Conservation (phyloP, 2,888 invertebrate genomes). For the Dicroscelio sp. region DNA sequence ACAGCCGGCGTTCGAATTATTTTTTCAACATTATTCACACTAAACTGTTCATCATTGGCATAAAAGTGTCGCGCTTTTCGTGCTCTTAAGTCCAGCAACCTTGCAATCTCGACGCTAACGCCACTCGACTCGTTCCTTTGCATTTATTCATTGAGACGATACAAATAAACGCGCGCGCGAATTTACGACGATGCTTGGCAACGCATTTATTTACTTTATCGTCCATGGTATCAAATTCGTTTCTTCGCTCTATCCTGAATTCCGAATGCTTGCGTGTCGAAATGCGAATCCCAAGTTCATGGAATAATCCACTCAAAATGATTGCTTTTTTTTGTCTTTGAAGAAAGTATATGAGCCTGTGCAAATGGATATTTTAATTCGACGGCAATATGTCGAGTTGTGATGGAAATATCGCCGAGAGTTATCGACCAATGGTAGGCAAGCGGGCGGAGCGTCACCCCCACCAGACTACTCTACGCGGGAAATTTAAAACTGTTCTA, state of each 20-base stretch:
- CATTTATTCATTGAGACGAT: constrained; percentile 79
- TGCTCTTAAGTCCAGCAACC: constrained; percentile 56
- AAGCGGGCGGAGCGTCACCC: no score
- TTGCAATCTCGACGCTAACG: constrained; percentile 66
- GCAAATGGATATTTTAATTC: no score
- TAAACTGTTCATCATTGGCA: no score
- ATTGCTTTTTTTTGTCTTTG: constrained; percentile 54
- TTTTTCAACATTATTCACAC: no score
- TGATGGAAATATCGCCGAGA: no score
- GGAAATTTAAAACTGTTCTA: no score
- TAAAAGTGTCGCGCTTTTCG: constrained; percentile 55
- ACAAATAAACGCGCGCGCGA: constrained; percentile 74
- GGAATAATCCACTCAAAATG: constrained; percentile 71
- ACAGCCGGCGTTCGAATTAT: no score
- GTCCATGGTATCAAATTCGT: constrained; percentile 71
- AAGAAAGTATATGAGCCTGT: no score
- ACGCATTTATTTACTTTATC: constrained; percentile 78
- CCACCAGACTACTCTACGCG: no score
- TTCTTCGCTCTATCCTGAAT: constrained; percentile 67
- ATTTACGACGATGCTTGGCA: constrained; percentile 76
- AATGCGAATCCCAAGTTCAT: constrained; percentile 71
- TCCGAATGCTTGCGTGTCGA: constrained; percentile 74
- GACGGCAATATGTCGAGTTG: no score
- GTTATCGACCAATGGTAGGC: no score
- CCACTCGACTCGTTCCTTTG: constrained; percentile 73